Evolutionary conservation across 2,797 vertebrate species (phyloP), one percentile per base, ranked within the genome.

Genomic region (Malacoctenus gilli): DNA sequence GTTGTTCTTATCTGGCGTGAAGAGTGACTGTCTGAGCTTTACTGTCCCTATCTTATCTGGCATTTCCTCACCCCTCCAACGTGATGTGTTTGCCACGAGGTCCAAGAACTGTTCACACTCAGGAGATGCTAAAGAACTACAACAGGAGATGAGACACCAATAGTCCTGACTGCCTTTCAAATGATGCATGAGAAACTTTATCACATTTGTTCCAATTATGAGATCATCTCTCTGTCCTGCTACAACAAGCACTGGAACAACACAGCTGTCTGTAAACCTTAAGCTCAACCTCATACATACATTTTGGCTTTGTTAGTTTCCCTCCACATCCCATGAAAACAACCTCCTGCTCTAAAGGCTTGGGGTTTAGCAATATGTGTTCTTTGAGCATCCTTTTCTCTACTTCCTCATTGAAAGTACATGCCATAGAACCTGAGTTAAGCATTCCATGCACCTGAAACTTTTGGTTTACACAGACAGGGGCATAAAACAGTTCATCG

Each of bases 101-200:
- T n/a, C n/a, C n/a, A n/a, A n/a, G n/a, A n/a, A n/a, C n/a, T n/a
- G n/a, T n/a, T 42, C 3, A 35, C 8, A 13, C 43, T 40, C 14
- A 43, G 4, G 3, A 43, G 43, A 6, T 35, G 52, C 13, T 54
- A n/a, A n/a, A n/a, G n/a, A n/a, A n/a, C n/a, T n/a, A n/a, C n/a
- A n/a, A n/a, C n/a, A n/a, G 2, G 53, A 35, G 8, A 34, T 13
- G 4, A 22, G 28, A n/a, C n/a, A 38, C 34, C 30, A 35, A 15
- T 36, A 28, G 15, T 51, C 35, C n/a, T n/a, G n/a, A 13, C 8
- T n/a, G n/a, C n/a, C n/a, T n/a, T n/a, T n/a, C n/a, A n/a, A n/a
- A 5, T 10, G 8, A 6, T 11, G 23, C n/a, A 44, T 10, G 8
- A 44, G 9, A 7, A 28, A 5, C 23, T 44, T 44, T 11, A 30